Evolutionary conservation across 2,888 invertebrate genomes (phyloP), one percentile per base, ranked within the genome.

Genomic region (Blastobasis lacticolella): DNA sequence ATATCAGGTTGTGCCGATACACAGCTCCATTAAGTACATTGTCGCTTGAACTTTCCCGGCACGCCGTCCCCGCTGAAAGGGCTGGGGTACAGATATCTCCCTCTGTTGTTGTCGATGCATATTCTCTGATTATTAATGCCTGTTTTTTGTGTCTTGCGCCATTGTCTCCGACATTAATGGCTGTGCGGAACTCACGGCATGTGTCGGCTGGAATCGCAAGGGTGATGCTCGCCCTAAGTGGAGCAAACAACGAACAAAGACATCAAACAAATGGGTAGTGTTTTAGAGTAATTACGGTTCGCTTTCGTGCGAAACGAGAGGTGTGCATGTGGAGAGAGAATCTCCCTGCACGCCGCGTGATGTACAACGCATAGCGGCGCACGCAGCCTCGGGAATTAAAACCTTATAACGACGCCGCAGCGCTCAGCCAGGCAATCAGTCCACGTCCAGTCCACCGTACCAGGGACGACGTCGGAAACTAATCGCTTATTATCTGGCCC

Each of bases 221-320:
- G 87, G 85, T 76, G 83, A 85, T 83, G 77, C 78, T 79, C 77
- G 77, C 80, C 79, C 81, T 83, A 82, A 87, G 85, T 85, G 85
- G 81, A 84, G 78, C 83, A 85, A 86, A 86, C 87, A 86, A 79
- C 79, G 83, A 84, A 87, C 86, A 88, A 85, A 88, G 88, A 86
- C 88, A 86, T 88, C 88, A 87, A 87, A 88, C 86, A 87, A 87
- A 88, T 88, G 86, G 84, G 84, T 81, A 84, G 83, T 85, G 87
- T 87, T 88, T 88, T 87, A 85, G 88, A 87, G 86, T 87, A 87
- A 88, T 88, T 87, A 87, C 86, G 79, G 78, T 80, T 80, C 74
- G 79, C 84, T 83, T 83, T 78, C 85, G 81, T 80, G 79, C 79
- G 75, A 78, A 83, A 79, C 77, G 79, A 78, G 84, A 86, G 83